Base-by-base conservation (phyloP, 2,888 invertebrate genomes). In the Nomada hirtipes region DNA sequence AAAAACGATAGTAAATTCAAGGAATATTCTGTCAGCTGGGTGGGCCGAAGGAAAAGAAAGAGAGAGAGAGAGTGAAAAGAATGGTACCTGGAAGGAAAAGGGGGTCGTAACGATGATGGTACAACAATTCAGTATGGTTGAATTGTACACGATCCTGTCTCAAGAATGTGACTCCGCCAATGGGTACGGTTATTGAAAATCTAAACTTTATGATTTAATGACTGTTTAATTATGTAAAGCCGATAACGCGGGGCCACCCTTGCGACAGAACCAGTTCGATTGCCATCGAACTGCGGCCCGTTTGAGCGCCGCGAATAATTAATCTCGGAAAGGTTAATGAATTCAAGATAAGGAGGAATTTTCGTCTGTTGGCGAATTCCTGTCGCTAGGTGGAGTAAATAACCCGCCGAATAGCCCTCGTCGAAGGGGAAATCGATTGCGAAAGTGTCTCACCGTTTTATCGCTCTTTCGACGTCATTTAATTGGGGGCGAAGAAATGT, bases 261-360 rank as follows among this genome's bases (percentile, higher is more conserved):
- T 69, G 68, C 80, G 80, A 82, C 76, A 72, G 80, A 82, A 72
- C 80, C 76, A 80, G 80, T 79, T 76, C 53, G 71, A 71, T 67
- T 61, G 61, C 23, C 65, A 65, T 65, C 69, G 69, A 47, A 67
- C 50, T 13, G 50, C 65, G 64, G 55, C 2, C 60, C 63, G 42
- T 71, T 63, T 68, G 11, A 67, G 52, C 70, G 60, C 70, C 68
- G 61, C 82, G 79, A 83, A 64, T 79, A 76, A 82, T 83, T 83
- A 72, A 59, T 82, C 68, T 29, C 50, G 60, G 53, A 82, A 82
- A 78, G 82, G 75, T 75, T 79, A 79, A 75, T 79, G 69, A 65
- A 83, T 79, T 82, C 83, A 29, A 36, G 72, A 59, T 73, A 79
- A 76, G 59, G 61, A 52, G 59, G 67, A 57, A 73, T 76, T 79